Conservation (phyloP, 2,888 invertebrate genomes). For the Pasiphila rectangulata region DNA sequence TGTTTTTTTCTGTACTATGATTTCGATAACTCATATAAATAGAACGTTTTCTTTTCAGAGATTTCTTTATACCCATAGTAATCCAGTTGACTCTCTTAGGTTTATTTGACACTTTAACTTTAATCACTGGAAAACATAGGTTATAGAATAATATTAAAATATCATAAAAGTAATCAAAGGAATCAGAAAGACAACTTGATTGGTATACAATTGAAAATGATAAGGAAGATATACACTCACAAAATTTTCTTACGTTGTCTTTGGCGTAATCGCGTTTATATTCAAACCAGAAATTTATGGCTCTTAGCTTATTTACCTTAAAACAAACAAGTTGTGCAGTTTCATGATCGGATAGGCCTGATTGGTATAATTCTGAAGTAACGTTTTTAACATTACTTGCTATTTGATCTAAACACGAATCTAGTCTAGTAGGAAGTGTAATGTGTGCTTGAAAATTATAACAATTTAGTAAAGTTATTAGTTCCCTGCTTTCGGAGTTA, state of each 20-base stretch:
- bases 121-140: no score
- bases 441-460: not conserved
- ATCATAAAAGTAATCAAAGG: not conserved
- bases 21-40: no score
- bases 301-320: not conserved
- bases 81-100: no score
- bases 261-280: no score
- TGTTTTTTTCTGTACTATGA: no score
- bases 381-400: not conserved
- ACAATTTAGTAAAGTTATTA: not conserved
- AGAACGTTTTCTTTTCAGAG: no score
- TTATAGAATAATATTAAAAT: no score
- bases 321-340: not conserved
- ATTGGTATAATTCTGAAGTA: not conserved
- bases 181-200: not conserved
- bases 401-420: no score
- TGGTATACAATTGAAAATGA: not conserved
- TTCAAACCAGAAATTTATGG: not conserved
- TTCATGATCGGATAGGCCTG: not conserved
- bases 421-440: no score
- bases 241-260: not conserved
- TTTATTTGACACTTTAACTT: no score
- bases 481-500: not conserved
- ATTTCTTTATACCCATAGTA: no score
- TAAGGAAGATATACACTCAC: not conserved